Conservation (phyloP, 2,797 vertebrate genomes). For the Diplodus sargus region DNA sequence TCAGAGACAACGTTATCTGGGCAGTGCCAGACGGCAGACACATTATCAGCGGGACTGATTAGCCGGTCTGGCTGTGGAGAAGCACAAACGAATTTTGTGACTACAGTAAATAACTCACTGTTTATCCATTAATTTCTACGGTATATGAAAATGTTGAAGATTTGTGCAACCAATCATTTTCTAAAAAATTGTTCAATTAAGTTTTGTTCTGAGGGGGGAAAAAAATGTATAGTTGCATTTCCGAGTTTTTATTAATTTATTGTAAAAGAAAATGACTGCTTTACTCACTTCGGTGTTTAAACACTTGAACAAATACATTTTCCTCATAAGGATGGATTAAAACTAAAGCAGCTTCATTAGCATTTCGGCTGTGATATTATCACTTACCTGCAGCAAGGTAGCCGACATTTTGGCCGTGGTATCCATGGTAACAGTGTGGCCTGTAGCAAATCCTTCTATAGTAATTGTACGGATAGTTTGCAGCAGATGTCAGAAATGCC, state of each 20-base stretch:
- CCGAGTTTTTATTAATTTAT: background rate
- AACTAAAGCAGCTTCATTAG: conserved; percentile 1
- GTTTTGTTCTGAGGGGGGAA: too few relatives aligned
- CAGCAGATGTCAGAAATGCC: conserved; percentile 67
- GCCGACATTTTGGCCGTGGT: conserved; percentile 74
- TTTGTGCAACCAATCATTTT: background rate
- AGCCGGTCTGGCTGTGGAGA: conserved; percentile 28
- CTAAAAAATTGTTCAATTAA: background rate
- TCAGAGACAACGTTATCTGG: conserved; percentile 36
- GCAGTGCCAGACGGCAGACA: conserved; percentile 51
- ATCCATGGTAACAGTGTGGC: conserved; percentile 83
- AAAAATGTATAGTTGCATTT: background rate
- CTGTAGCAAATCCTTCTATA: conserved; percentile 89
- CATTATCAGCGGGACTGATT: conserved; percentile 50
- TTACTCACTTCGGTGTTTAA: background rate
- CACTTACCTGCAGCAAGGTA: conserved; percentile 85
- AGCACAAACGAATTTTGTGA: conserved; percentile 11
- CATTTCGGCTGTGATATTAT: conserved; percentile 8
- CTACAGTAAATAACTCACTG: conserved; percentile 8
- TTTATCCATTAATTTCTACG: background rate
- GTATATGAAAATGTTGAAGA: background rate
- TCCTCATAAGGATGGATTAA: background rate
- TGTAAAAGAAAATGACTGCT: background rate
- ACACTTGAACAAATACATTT: background rate
- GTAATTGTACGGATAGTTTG: conserved; percentile 82